A percentile compares a stretch with the other conserved stretches of the same genome.
These are phyloP conservation scores for Nycticryphes semicollaris DNA, from an alignment of 2,113 vertebrate genomes.

Conservation along the genomic window DNA sequence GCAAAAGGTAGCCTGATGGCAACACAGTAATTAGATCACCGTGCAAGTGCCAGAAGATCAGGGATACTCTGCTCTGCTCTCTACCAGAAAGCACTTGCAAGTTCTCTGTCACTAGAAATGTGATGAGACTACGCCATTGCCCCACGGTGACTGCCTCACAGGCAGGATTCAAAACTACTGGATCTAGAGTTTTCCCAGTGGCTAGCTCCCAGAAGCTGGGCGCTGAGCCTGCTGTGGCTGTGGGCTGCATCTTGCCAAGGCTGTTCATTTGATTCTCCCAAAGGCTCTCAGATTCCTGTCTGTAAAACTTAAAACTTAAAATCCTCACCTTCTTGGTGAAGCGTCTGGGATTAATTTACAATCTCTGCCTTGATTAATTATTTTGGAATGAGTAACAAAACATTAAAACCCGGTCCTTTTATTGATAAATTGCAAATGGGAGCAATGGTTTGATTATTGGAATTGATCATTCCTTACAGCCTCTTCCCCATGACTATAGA, in stretches of 20 bases:
- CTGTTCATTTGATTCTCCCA: background rate
- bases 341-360: background rate
- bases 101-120: background rate
- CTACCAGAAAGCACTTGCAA: background rate
- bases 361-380: background rate
- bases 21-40: accelerated
- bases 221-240: accelerated
- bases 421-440: background rate
- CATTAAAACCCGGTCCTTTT: background rate
- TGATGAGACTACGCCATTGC: background rate
- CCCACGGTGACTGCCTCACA: accelerated
- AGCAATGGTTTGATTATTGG: background rate
- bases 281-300: background rate
- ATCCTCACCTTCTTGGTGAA: background rate
- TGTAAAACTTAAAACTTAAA: background rate
- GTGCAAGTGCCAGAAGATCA: background rate
- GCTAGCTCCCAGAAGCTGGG: background rate
- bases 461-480: background rate
- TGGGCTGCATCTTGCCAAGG: background rate
- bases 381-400: background rate
- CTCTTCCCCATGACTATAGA: background rate
- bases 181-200: background rate
- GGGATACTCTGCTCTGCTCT: background rate
- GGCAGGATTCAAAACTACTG: background rate
- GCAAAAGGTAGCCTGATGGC: background rate